Evolutionary conservation across 2,888 invertebrate species (phyloP), one percentile per base, ranked within the genome.

Genomic region (Eupithecia inturbata): DNA sequence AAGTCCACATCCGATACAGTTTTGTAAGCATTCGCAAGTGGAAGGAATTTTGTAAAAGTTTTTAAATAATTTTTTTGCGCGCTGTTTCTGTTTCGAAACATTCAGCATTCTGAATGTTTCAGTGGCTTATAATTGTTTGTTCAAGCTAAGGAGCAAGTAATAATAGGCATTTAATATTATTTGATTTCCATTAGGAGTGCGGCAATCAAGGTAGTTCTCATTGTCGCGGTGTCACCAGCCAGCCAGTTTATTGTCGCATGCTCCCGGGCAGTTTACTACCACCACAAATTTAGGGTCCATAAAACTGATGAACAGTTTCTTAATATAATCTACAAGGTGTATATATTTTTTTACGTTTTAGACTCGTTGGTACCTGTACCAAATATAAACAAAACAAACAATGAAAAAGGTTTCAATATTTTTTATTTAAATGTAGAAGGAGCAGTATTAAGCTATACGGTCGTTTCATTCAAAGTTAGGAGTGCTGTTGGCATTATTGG

Each of bases 231-330:
- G 91, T 91, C 92, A 88, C 91, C 88, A 88, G 83, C 83, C 82
- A 82, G 84, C 82, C 85, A 86, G 87, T 92, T 92, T 92, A 92
- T 85, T 83, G 88, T 93, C 89, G 93, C 93, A 92, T 93, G 93
- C 85, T 83, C 82, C 78, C 73, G 76, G 86, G 91, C 90, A 91
- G 89, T 93, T 93, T 92, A 91, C 92, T 89, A 87, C 85, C 82
- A 84, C 86, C 87, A 88, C 84, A 89, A 92, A 92, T 93, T 92
- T 91, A 92, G 90, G 89, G 91, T 86, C 93, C 83, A 92, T 92
- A 91, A 93, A 92, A 92, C 90, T 92, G 93, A 93, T 89, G 90
- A 91, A 93, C 89, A 86, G 87, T 86, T 89, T 89, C 91, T 91
- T 92, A 92, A 91, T 91, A 89, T 85, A 82, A 85, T 83, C 84